These are phyloP conservation scores for Latrodectus hesperus DNA, from an alignment of 2,888 invertebrate species.

Conservation along the genomic window DNA sequence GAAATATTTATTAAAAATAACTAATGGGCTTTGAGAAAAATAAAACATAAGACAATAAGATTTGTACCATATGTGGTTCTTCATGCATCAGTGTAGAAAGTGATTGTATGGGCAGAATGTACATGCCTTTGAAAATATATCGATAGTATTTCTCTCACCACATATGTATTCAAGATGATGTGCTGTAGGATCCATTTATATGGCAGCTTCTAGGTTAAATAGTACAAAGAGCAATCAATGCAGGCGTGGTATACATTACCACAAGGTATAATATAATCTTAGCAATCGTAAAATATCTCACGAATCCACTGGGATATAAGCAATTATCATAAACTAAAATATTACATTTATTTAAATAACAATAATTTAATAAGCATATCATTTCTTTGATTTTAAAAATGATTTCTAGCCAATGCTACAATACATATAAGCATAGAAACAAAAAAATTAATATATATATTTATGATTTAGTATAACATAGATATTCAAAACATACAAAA, in stretches of 20 bases:
- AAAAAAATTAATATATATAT: constrained; percentile 51
- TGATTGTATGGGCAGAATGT: constrained; percentile 67
- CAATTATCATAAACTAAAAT: neutral
- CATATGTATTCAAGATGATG: constrained; percentile 58
- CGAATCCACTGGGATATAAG: neutral
- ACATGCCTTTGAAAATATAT: constrained; percentile 66
- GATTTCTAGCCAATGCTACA: constrained; percentile 20
- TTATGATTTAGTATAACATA: constrained; percentile 34
- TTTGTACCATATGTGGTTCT: constrained; percentile 66
- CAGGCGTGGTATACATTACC: neutral
- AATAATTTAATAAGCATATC: constrained; percentile 47
- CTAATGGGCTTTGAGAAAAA: constrained; percentile 68
- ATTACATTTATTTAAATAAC: constrained; percentile 49
- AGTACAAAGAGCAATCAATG: constrained; percentile 32
- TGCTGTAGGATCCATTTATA: constrained; percentile 47
- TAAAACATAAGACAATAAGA: constrained; percentile 68
- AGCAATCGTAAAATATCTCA: neutral
- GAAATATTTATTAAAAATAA: constrained; percentile 69
- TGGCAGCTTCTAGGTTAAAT: constrained; percentile 61
- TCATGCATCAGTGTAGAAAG: constrained; percentile 61
- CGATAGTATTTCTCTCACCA: constrained; percentile 61
- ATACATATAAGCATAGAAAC: constrained; percentile 47
- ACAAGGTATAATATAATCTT: neutral
- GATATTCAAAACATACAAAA: constrained; percentile 52
- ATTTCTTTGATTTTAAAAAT: constrained; percentile 42